Evolutionary conservation across 2,888 invertebrate species (phyloP).

Genomic region (Deroplatys truncata): DNA sequence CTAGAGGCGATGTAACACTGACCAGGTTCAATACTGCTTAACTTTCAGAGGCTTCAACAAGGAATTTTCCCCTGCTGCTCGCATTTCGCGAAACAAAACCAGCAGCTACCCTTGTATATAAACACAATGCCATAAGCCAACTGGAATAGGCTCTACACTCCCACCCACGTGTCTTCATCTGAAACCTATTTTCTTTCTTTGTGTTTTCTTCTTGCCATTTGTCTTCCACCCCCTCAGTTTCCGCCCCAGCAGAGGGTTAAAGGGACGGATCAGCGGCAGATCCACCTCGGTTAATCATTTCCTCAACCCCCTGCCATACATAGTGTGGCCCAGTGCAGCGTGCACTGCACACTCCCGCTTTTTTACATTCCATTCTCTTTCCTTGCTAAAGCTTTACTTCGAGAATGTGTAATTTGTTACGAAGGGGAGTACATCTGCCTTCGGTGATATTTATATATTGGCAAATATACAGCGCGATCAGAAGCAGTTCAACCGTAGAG

Average conservation of each 20-base stretch:
- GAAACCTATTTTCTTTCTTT: background rate
- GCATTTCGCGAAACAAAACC: background rate
- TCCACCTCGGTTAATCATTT: constrained; percentile 10
- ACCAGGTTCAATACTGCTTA: no score
- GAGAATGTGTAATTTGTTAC: background rate
- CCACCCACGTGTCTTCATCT: background rate
- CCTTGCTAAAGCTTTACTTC: background rate
- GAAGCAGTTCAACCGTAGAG: background rate
- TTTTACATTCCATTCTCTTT: background rate
- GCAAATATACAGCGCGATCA: background rate
- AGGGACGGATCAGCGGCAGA: constrained; percentile 14
- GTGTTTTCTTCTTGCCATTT: background rate
- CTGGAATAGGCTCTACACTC: background rate
- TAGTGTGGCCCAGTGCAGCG: no score
- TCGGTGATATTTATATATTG: no score
- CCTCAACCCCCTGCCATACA: background rate
- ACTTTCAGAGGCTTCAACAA: no score
- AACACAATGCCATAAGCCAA: background rate
- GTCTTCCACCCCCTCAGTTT: constrained; percentile 9
- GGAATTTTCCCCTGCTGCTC: no score
- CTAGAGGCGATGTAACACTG: no score
- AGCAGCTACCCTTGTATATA: background rate
- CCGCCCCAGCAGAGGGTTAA: constrained; percentile 17
- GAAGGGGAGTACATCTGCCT: background rate
- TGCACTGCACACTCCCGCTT: background rate